Percentiles rank a stretch among this genome's conserved stretches.
Evolutionary conservation across 2,797 vertebrate genomes (phyloP).

Genomic region (Coccyzus lansbergi): DNA sequence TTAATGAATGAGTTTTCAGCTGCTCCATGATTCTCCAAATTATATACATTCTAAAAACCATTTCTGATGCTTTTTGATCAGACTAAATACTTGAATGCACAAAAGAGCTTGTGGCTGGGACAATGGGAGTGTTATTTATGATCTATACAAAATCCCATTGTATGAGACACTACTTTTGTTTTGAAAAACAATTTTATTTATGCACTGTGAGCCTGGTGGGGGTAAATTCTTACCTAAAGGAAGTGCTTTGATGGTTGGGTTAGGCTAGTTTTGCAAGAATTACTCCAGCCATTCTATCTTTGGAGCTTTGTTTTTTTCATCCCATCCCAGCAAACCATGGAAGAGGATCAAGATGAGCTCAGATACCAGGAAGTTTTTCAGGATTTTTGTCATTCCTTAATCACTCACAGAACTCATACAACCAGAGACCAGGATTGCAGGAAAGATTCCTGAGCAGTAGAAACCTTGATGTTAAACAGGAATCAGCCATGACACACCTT

Average conservation of each 20-base stretch:
- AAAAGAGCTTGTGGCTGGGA: conserved; percentile 36
- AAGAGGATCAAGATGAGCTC: conserved; percentile 30
- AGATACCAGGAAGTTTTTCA: conserved; percentile 19
- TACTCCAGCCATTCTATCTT: conserved; percentile 43
- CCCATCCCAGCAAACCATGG: conserved; percentile 4
- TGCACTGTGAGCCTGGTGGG: conserved; percentile 51
- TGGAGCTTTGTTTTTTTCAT: conserved; percentile 44
- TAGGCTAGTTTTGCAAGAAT: conserved; percentile 72
- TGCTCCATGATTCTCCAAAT: neutral
- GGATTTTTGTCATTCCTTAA: conserved; percentile 66
- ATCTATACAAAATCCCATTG: conserved; percentile 20
- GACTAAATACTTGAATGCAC: neutral
- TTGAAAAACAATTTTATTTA: conserved; percentile 54
- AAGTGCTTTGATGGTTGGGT: conserved; percentile 67
- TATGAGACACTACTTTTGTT: conserved; percentile 22
- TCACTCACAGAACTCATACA: conserved; percentile 37
- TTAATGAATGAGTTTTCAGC: neutral
- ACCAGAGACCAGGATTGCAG: conserved; percentile 23
- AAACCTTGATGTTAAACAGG: conserved; percentile 61
- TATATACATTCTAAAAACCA: neutral
- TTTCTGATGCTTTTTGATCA: neutral
- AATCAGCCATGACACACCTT: conserved; percentile 65
- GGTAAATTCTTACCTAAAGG: conserved; percentile 66
- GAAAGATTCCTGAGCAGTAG: conserved; percentile 53
- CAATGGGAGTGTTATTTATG: conserved; percentile 28